Evolutionary conservation across 1,140 invertebrate genomes (phyloP).

Genomic region (Danaus plexippus): DNA sequence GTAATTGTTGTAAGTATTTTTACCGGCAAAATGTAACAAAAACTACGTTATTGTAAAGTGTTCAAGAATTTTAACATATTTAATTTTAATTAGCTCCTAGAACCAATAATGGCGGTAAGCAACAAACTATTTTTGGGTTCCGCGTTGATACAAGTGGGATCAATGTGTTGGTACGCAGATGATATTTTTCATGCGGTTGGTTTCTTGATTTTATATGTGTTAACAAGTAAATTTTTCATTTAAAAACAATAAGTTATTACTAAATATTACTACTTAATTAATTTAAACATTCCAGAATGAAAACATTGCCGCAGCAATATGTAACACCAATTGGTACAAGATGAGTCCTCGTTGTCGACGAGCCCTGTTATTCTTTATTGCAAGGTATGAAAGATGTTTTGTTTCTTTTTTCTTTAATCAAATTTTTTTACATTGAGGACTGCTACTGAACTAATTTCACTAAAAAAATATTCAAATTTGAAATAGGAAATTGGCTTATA

Average conservation of each 20-base stretch:
- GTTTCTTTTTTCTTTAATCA: not conserved
- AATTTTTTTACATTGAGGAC: constrained; percentile 2
- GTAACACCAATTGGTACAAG: constrained; percentile 55
- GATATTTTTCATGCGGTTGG: constrained; percentile 57
- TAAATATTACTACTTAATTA: constrained; percentile 4
- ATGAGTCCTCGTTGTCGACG: constrained; percentile 50
- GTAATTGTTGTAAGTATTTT: constrained; percentile 49
- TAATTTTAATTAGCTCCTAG: constrained; percentile 46
- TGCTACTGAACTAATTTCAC: not conserved
- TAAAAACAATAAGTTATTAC: not conserved
- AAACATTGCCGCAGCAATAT: constrained; percentile 43
- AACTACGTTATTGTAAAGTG: not conserved
- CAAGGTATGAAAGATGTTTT: constrained; percentile 27
- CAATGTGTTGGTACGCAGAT: constrained; percentile 62
- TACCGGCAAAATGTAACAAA: constrained; percentile 3
- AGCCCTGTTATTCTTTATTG: constrained; percentile 51
- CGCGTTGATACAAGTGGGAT: constrained; percentile 54
- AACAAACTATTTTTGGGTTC: constrained; percentile 57
- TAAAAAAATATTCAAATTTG: not conserved
- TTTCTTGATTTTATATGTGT: too few relatives aligned
- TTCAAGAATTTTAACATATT: constrained; percentile 4
- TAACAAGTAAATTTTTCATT: constrained; percentile 6
- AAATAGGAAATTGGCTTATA: too few relatives aligned
- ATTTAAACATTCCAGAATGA: constrained; percentile 38
- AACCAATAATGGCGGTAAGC: constrained; percentile 53